Evolutionary conservation across 2,113 vertebrate species (phyloP).

Genomic region (Sardina pilchardus): DNA sequence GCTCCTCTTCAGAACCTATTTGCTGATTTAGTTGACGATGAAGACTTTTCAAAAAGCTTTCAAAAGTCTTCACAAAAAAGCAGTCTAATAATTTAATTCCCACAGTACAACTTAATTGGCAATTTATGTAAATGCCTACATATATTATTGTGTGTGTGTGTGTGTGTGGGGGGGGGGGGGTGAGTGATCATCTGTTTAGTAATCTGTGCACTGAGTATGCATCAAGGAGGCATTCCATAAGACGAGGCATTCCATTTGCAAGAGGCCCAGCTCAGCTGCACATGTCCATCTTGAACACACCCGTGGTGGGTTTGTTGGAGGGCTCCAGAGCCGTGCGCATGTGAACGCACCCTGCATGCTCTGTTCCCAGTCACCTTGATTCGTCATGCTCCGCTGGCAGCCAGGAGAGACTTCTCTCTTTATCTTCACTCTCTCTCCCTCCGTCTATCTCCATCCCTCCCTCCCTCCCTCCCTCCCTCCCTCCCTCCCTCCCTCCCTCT

Average conservation of each 20-base stretch:
- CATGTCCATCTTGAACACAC: background rate
- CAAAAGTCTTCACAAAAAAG: background rate
- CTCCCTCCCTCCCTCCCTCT: constrained; percentile 61
- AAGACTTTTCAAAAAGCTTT: background rate
- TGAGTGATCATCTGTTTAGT: background rate
- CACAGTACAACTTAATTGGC: background rate
- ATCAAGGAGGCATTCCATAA: background rate
- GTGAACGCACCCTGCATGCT: background rate
- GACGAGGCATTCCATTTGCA: background rate
- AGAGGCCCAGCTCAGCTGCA: background rate
- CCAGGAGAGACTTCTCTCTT: constrained; percentile 3
- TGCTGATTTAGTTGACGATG: background rate
- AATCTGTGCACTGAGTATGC: background rate
- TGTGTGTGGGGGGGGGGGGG: no score
- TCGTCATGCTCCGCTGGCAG: background rate
- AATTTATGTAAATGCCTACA: background rate
- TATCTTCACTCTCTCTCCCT: constrained; percentile 30
- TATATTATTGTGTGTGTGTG: no score
- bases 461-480: no score
- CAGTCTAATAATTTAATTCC: background rate
- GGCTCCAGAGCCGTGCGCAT: background rate
- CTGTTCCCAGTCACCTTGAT: constrained; percentile 30
- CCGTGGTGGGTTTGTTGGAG: background rate
- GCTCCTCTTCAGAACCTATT: background rate
- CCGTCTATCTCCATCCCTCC: no score